These are phyloP conservation scores for Pseudomyrmex dendroicus DNA, from an alignment of 1,140 invertebrate genomes.

Conservation along the genomic window DNA sequence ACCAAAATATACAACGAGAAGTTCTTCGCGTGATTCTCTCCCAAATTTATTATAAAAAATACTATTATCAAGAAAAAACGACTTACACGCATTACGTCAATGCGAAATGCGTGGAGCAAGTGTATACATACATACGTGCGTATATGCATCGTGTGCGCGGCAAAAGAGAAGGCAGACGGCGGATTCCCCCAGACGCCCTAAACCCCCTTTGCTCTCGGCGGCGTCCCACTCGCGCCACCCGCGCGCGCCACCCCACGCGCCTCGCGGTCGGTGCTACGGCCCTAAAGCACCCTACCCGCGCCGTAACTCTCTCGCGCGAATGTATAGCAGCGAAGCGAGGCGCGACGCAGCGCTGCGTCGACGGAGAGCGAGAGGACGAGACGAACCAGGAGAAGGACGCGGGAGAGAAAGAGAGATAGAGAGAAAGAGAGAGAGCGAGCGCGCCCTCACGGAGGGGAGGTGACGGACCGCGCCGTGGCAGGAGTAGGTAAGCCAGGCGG, in stretches of 20 bases:
- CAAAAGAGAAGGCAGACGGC: not conserved
- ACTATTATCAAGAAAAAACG: not conserved
- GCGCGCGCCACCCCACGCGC: constrained; percentile 36
- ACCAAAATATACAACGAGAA: not conserved
- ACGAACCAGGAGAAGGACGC: not conserved
- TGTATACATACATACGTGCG: no score
- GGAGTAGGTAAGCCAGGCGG: constrained; percentile 20
- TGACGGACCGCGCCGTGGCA: constrained; percentile 8
- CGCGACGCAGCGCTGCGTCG: not conserved
- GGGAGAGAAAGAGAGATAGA: constrained; percentile 5
- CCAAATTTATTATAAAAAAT: not conserved
- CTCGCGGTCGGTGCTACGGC: constrained; percentile 55
- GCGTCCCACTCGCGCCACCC: constrained; percentile 2
- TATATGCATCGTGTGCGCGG: constrained; percentile 33
- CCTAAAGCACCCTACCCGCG: constrained; percentile 46
- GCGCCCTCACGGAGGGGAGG: constrained; percentile 26
- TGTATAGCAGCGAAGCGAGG: constrained; percentile 41
- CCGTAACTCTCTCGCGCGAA: constrained; percentile 32
- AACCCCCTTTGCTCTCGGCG: not conserved
- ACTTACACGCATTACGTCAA: constrained; percentile 7
- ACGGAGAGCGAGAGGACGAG: not conserved
- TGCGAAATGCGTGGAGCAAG: constrained; percentile 31
- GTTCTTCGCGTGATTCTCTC: no score
- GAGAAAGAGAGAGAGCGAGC: constrained; percentile 9
- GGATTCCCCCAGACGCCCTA: not conserved